These are phyloP conservation scores for Podabrus alpinus DNA, from an alignment of 2,888 invertebrate genomes.

Conservation along the genomic window DNA sequence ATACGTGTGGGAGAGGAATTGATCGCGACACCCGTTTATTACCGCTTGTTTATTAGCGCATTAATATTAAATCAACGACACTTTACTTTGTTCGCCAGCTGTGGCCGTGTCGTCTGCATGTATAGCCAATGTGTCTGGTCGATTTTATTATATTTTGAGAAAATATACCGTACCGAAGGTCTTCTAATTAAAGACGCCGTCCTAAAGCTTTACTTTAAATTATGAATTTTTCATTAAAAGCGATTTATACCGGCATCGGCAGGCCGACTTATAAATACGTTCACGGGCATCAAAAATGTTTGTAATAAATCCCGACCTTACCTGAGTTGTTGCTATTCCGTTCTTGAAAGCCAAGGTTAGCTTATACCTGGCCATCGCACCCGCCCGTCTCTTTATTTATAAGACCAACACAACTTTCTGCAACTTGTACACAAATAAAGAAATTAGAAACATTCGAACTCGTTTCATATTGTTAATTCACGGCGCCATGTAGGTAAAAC, in stretches of 20 bases:
- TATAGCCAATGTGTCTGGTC: background rate
- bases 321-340: slow-evolving; percentile 46
- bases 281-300: slow-evolving; percentile 27
- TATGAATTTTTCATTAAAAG: no score
- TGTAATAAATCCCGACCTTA: slow-evolving; percentile 51
- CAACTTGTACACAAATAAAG: slow-evolving; percentile 38
- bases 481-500: slow-evolving; percentile 21
- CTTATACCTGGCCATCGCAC: slow-evolving; percentile 50
- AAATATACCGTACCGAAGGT: background rate
- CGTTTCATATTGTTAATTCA: slow-evolving; percentile 35
- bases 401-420: slow-evolving; percentile 43
- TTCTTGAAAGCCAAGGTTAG: slow-evolving; percentile 51
- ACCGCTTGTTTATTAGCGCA: slow-evolving; percentile 23
- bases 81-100: slow-evolving; percentile 26
- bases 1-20: slow-evolving; percentile 38
- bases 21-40: slow-evolving; percentile 28
- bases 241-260: background rate
- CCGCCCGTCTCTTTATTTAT: slow-evolving; percentile 43
- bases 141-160: background rate
- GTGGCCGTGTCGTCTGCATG: slow-evolving; percentile 20
- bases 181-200: background rate
- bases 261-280: background rate
- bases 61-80: slow-evolving; percentile 26
- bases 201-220: background rate
- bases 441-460: slow-evolving; percentile 32